phyloP scores from a whole-genome alignment of 2,113 vertebrate species.

The Falco punctatus region DNA sequence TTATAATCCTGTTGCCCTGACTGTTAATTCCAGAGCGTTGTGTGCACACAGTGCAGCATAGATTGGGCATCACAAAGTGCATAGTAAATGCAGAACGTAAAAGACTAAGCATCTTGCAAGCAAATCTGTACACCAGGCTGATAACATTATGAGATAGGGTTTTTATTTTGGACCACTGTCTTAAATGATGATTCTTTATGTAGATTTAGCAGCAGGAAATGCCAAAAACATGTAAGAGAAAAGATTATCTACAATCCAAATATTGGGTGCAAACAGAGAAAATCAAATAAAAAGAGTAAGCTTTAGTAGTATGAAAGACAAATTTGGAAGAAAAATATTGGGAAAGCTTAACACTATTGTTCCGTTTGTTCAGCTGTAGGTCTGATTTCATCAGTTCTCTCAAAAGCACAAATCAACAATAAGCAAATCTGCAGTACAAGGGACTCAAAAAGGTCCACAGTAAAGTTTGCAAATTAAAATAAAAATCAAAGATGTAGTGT shows the following conservation, averaged over 20 bases:
- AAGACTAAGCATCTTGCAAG: neutral
- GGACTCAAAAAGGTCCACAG: neutral
- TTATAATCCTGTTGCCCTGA: neutral
- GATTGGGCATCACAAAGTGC: neutral
- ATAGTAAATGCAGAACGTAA: neutral
- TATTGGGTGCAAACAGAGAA: neutral
- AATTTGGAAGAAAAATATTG: neutral
- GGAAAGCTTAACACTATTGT: neutral
- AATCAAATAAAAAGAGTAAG: neutral
- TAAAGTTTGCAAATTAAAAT: neutral
- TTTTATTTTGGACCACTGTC: neutral
- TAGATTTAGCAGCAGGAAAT: neutral
- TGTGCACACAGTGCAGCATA: neutral
- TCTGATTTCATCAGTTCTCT: neutral
- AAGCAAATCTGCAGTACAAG: neutral
- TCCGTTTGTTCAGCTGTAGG: neutral
- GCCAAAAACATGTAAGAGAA: neutral
- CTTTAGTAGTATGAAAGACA: neutral
- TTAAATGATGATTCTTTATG: neutral
- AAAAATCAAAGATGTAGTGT: neutral
- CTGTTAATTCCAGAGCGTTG: neutral
- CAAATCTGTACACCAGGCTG: neutral
- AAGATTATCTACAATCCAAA: neutral
- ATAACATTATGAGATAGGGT: neutral
- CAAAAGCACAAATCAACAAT: neutral